Conservation (phyloP, 2,888 invertebrate species). For the Nipponacmea schrenckii region DNA sequence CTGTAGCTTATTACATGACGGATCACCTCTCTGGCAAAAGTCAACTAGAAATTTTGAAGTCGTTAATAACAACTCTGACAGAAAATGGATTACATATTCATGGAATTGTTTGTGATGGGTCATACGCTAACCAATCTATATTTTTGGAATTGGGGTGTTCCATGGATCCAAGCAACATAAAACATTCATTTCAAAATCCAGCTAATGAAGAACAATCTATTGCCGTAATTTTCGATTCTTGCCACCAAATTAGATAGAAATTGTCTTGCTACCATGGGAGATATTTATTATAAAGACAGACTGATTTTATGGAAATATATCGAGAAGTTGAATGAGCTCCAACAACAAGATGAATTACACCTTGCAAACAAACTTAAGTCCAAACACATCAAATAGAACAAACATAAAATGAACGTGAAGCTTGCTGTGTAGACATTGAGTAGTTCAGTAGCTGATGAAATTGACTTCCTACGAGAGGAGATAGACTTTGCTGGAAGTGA, state of each 20-base stretch:
- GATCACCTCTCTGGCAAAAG: neutral
- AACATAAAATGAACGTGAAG: no score
- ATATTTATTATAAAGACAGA: neutral
- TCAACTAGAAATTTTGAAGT: neutral
- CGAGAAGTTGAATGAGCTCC: neutral
- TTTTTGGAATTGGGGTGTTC: neutral
- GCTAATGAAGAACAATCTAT: neutral
- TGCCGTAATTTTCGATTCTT: neutral
- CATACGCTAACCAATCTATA: neutral
- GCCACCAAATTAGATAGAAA: neutral
- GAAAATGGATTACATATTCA: slow-evolving; percentile 9
- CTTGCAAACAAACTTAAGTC: neutral
- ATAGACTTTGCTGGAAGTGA: neutral
- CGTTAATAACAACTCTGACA: neutral
- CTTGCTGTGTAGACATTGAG: neutral
- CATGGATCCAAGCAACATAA: neutral
- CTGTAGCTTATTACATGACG: slow-evolving; percentile 8
- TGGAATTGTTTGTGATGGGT: slow-evolving; percentile 6
- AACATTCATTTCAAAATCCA: neutral
- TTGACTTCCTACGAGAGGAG: neutral
- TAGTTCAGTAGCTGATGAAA: neutral
- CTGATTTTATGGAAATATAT: neutral
- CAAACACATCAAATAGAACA: neutral
- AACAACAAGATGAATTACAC: neutral
- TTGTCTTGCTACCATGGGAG: neutral